A percentile compares a stretch with the other conserved stretches of the same genome.
phyloP scores from a whole-genome alignment of 2,888 invertebrate species.

The Linnaemya tessellans region DNA sequence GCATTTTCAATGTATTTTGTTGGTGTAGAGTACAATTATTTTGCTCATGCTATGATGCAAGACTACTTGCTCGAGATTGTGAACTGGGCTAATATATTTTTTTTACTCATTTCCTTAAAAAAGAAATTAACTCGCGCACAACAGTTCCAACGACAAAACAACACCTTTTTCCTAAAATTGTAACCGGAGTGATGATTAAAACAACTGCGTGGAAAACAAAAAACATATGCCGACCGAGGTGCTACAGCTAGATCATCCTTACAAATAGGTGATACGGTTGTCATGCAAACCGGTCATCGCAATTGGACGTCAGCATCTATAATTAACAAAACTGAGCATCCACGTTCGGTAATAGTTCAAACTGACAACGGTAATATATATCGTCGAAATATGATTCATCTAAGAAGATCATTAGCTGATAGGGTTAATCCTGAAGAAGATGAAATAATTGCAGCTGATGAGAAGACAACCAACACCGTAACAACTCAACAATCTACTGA shows the following conservation, averaged over 20 bases:
- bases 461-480: constrained; percentile 1
- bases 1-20: too few species aligned
- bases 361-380: constrained; percentile 50
- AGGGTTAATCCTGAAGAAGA: constrained; percentile 29
- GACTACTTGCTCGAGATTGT: too few species aligned
- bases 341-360: constrained; percentile 65
- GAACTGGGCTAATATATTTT: too few species aligned
- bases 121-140: constrained; percentile 19
- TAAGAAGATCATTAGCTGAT: constrained; percentile 14
- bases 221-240: constrained; percentile 39
- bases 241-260: constrained; percentile 27
- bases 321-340: constrained; percentile 40
- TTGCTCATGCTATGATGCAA: too few species aligned
- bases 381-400: constrained; percentile 43
- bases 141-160: constrained; percentile 49
- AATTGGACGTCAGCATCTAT: constrained; percentile 54
- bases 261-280: constrained; percentile 43
- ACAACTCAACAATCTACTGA: constrained; percentile 6
- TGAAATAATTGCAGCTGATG: constrained; percentile 17
- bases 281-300: constrained; percentile 51
- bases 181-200: constrained; percentile 51
- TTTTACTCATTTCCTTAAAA: too few species aligned
- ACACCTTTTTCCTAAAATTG: constrained; percentile 61
- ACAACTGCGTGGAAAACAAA: constrained; percentile 53
- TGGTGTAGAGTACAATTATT: too few species aligned